Conservation (phyloP, 2,113 vertebrate genomes). For the Anarrhichthys ocellatus region DNA sequence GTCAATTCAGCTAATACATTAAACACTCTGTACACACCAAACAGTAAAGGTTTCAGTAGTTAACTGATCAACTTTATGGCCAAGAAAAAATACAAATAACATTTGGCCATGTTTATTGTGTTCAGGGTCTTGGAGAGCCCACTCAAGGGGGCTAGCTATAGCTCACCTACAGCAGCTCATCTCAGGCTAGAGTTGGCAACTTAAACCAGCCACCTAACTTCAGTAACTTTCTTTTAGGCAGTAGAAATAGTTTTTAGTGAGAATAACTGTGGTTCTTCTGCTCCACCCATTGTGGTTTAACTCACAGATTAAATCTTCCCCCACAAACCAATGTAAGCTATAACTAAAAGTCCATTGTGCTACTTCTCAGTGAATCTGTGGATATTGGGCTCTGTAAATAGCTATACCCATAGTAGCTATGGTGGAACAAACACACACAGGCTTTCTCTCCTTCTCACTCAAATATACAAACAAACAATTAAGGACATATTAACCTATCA, state of each 20-base stretch:
- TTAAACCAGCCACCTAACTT: slow-evolving; percentile 27
- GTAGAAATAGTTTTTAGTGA: slow-evolving; percentile 1
- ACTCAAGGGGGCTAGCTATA: not conserved
- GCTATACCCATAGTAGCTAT: not conserved
- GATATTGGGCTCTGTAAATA: slow-evolving; percentile 17
- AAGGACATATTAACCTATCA: slow-evolving; percentile 28
- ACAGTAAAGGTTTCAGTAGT: slow-evolving; percentile 3
- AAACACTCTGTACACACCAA: not conserved
- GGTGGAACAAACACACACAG: not conserved
- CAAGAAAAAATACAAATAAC: slow-evolving; percentile 3
- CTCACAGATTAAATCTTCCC: slow-evolving; percentile 30
- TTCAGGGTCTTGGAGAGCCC: not conserved
- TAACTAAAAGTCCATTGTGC: slow-evolving; percentile 19
- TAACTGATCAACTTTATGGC: slow-evolving; percentile 1
- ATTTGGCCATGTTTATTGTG: not conserved
- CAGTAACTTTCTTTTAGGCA: slow-evolving; percentile 6
- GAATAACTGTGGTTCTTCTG: slow-evolving; percentile 6
- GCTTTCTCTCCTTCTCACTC: not conserved
- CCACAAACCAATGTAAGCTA: slow-evolving; percentile 19
- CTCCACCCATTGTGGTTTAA: slow-evolving; percentile 28
- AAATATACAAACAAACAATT: slow-evolving; percentile 44
- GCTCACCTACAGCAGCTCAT: slow-evolving; percentile 2
- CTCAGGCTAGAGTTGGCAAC: not conserved
- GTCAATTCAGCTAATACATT: slow-evolving; percentile 10
- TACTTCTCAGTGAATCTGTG: slow-evolving; percentile 15